Evolutionary conservation across 2,888 invertebrate species (phyloP).

Genomic region (Pandemis heparana): DNA sequence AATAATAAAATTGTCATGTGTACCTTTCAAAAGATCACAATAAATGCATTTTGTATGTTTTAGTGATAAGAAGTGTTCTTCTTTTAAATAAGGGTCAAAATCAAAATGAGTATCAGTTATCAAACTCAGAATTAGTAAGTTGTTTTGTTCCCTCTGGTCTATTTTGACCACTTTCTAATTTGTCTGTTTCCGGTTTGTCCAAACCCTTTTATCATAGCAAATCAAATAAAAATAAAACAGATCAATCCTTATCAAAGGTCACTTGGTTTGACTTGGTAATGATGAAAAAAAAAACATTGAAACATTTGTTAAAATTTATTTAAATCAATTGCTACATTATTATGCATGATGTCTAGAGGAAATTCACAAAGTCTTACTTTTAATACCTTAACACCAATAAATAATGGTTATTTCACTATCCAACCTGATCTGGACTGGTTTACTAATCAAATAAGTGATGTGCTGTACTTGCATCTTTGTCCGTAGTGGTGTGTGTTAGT

Average conservation of each 20-base stretch:
- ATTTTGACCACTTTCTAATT: too few species aligned
- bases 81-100: too few species aligned
- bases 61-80: constrained; percentile 34
- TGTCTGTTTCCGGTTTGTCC: too few species aligned
- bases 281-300: not conserved
- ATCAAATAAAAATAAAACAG: not conserved
- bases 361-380: constrained; percentile 8
- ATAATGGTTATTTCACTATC: not conserved
- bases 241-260: not conserved
- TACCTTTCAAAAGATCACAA: constrained; percentile 35
- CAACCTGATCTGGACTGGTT: too few species aligned
- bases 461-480: not conserved
- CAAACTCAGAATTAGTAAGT: too few species aligned
- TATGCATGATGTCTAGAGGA: not conserved
- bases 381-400: constrained; percentile 25
- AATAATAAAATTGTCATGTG: constrained; percentile 31
- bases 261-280: not conserved
- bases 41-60: constrained; percentile 43
- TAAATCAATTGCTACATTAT: constrained; percentile 8
- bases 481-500: not conserved
- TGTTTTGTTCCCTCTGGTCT: too few species aligned
- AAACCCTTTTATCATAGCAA: too few species aligned
- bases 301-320: constrained; percentile 22
- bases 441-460: not conserved
- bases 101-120: too few species aligned